A percentile compares a stretch with the other conserved stretches of the same genome.
Conservation (phyloP, 2,888 invertebrate genomes). For the Drosophila hamatofila region DNA sequence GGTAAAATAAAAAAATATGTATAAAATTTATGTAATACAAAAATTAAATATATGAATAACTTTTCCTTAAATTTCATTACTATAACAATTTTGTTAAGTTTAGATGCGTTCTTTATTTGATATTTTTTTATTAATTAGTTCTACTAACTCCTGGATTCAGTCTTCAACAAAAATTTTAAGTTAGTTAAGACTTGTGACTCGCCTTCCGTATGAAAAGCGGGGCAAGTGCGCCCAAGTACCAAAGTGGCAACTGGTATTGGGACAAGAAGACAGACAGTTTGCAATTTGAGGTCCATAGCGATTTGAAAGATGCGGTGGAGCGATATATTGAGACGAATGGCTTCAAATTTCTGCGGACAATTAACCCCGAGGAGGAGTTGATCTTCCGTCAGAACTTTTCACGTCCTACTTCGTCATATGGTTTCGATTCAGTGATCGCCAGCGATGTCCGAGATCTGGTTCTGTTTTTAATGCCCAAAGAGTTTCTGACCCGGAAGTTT, state of each 20-base stretch:
- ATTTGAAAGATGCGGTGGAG: slow-evolving; percentile 48
- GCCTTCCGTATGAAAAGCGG: slow-evolving; percentile 66
- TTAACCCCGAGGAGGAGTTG: slow-evolving; percentile 82
- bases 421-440: slow-evolving; percentile 75
- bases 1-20: background rate
- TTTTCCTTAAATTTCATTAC: slow-evolving; percentile 23
- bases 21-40: background rate
- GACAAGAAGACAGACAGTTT: slow-evolving; percentile 63
- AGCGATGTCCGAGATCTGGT: slow-evolving; percentile 83
- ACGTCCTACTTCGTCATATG: slow-evolving; percentile 61
- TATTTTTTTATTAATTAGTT: background rate
- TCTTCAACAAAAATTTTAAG: background rate
- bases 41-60: background rate
- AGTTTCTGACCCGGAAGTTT: slow-evolving; percentile 74
- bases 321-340: slow-evolving; percentile 67
- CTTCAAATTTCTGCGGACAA: slow-evolving; percentile 70
- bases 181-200: background rate
- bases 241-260: slow-evolving; percentile 82
- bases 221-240: slow-evolving; percentile 72
- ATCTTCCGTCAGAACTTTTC: slow-evolving; percentile 79
- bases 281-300: slow-evolving; percentile 63
- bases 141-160: background rate
- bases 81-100: background rate
- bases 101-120: background rate
- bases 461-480: slow-evolving; percentile 79